Evolutionary conservation across 2,113 vertebrate species (phyloP), one percentile per base, ranked within the genome.

Genomic region (Pterocles burchelli): DNA sequence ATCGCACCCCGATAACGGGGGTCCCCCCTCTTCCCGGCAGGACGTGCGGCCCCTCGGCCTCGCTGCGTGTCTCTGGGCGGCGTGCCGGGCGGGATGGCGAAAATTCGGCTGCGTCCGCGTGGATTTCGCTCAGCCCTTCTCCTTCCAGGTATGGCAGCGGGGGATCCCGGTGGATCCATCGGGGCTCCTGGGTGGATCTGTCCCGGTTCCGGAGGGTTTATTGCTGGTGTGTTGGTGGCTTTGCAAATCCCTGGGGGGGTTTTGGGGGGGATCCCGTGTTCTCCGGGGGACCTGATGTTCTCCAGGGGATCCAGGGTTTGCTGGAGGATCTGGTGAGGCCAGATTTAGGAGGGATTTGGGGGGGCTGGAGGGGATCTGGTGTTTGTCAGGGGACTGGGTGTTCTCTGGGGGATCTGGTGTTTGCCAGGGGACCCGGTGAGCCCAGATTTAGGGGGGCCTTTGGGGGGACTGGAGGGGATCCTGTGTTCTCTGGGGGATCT

Each of bases 111-210:
- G 95, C 15, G 97, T 97, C 83, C 98, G 98, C 29, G 97, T 99
- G 79, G 98, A 99, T 84, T 95, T 99, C 3, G 98, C 97, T 11
- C 99, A 99, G 96, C 98, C 99, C 22, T 99, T 99, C 97, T 99
- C 99, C 95, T 85, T 99, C 26, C 98, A 98, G 98, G 99, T 99
- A 96, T 0, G 3, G n/a, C 38, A 9, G 10, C 1, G 0, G 43
- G 29, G 13, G 6, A 29, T 18, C 8, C 28, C 43, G n/a, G n/a
- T n/a, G n/a, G n/a, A n/a, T n/a, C n/a, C n/a, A n/a, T n/a, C 11
- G 22, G 1, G 8, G 7, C 8, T 59, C 5, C 20, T 4, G 24
- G 7, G 45, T 1, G 15, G 20, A 19, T 14, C 58, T 21, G 1
- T 6, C 52, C 36, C 0, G 0, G 51, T 33, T 3, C 73, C 1